Evolutionary conservation across 2,113 vertebrate species (phyloP).

Genomic region (Gnathonemus longibarbis): DNA sequence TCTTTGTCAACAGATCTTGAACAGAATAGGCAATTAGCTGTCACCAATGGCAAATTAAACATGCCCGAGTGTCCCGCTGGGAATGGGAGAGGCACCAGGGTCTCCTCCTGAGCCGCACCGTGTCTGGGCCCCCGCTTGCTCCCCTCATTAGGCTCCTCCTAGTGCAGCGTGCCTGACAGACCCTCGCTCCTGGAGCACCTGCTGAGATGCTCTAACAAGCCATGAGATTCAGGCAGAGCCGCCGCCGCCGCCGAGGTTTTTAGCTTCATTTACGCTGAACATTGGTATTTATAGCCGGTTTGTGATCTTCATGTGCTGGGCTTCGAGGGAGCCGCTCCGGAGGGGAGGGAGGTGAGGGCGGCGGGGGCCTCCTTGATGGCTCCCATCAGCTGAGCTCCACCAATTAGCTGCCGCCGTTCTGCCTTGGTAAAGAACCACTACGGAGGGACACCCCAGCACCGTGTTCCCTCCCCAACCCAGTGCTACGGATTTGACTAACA

Average conservation of each 20-base stretch:
- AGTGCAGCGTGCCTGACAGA: conserved; percentile 71
- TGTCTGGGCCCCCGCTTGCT: conserved; percentile 39
- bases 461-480: conserved; percentile 52
- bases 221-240: conserved; percentile 73
- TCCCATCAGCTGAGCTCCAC: conserved; percentile 57
- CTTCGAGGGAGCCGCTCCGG: conserved; percentile 57
- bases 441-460: conserved; percentile 39
- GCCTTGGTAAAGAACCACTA: conserved; percentile 63
- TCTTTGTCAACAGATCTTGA: conserved; percentile 89
- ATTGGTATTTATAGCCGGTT: conserved; percentile 71
- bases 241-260: conserved; percentile 54
- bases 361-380: conserved; percentile 63
- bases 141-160: conserved; percentile 81
- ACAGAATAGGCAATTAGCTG: conserved; percentile 89
- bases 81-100: conserved; percentile 58
- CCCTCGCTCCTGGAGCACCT: conserved; percentile 63
- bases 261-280: conserved; percentile 69
- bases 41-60: conserved; percentile 86
- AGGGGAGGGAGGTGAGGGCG: conserved; percentile 41
- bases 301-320: conserved; percentile 63
- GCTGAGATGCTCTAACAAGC: conserved; percentile 72
- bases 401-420: conserved; percentile 61
- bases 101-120: conserved; percentile 36
- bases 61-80: conserved; percentile 68
- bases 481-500: conserved; percentile 66